These are phyloP conservation scores for Pachliopta kotzebuea DNA, from an alignment of 2,888 invertebrate genomes.

Conservation along the genomic window DNA sequence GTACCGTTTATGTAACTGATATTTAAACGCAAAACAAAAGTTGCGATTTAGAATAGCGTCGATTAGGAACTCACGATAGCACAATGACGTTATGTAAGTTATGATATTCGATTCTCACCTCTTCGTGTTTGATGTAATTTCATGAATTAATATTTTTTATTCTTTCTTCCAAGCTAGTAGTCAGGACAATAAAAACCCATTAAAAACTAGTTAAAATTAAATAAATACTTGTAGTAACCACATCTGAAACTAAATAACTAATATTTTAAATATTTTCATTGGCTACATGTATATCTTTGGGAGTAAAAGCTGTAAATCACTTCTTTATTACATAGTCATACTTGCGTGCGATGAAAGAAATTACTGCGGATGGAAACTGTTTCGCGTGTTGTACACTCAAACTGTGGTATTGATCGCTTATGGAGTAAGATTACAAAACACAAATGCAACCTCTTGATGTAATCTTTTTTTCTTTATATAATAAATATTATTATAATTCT, in stretches of 20 bases:
- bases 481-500: not conserved
- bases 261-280: not conserved
- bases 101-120: not conserved
- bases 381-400: conserved; percentile 24
- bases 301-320: conserved; percentile 14
- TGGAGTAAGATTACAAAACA: conserved; percentile 25
- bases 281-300: not conserved
- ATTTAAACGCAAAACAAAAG: conserved; percentile 14
- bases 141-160: not conserved
- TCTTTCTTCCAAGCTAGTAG: no score
- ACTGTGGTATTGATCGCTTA: conserved; percentile 10
- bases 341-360: conserved; percentile 27
- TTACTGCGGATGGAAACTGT: conserved; percentile 17
- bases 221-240: not conserved
- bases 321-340: conserved; percentile 26
- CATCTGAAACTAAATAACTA: not conserved
- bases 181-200: not conserved
- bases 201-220: not conserved
- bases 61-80: not conserved
- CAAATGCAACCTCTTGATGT: conserved; percentile 18
- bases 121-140: not conserved
- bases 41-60: conserved; percentile 1
- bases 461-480: conserved; percentile 9
- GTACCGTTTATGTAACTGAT: conserved; percentile 19
- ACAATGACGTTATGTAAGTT: not conserved